Evolutionary conservation across 2,113 vertebrate species (phyloP).

Genomic region (Aix galericulata): DNA sequence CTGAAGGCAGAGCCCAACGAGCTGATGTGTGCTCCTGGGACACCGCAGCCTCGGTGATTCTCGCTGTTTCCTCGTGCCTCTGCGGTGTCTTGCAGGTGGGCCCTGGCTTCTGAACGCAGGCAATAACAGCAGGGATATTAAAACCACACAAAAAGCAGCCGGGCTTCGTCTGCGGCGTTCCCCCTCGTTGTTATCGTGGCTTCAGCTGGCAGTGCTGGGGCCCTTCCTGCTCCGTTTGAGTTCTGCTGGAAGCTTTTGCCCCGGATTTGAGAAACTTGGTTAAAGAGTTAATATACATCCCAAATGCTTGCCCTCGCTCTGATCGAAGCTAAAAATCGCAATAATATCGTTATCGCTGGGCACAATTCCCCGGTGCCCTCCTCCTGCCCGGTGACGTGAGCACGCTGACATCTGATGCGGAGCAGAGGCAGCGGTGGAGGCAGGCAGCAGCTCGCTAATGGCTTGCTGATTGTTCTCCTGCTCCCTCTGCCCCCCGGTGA

Average conservation of each 20-base stretch:
- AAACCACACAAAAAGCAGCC: background rate
- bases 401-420: conserved; percentile 36
- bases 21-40: background rate
- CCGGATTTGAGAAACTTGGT: background rate
- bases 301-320: background rate
- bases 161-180: background rate
- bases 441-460: conserved; percentile 51
- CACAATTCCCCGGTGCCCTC: background rate
- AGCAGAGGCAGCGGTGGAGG: background rate
- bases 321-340: conserved; percentile 23
- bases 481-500: conserved; percentile 19
- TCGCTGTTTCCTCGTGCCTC: background rate
- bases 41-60: background rate
- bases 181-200: background rate
- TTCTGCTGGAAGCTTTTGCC: background rate
- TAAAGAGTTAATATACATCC: background rate
- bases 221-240: background rate
- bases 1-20: background rate
- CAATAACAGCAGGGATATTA: background rate
- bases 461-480: conserved; percentile 59
- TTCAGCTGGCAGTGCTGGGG: background rate
- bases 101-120: background rate
- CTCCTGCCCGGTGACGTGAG: background rate
- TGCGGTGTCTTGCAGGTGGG: background rate
- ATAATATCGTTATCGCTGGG: background rate